A percentile compares a stretch with the other conserved stretches of the same genome.
Conservation (phyloP, 2,797 vertebrate genomes). For the Neostethus bicornis region DNA sequence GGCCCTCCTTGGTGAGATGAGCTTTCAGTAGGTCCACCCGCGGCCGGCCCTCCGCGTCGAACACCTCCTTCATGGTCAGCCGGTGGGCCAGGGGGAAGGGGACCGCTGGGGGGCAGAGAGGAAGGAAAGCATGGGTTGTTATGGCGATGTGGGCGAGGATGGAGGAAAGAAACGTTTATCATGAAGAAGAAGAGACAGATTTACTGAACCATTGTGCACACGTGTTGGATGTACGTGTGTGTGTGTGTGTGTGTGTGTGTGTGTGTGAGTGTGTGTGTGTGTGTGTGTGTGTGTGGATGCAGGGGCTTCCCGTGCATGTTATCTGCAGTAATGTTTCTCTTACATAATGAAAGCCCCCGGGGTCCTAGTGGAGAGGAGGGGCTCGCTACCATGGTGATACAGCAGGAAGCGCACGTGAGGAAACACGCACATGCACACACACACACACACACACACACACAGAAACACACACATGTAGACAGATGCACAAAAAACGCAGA, state of each 20-base stretch:
- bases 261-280: no score
- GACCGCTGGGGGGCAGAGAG: slow-evolving; percentile 68
- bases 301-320: slow-evolving; percentile 30
- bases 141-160: slow-evolving; percentile 10
- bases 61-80: slow-evolving; percentile 86
- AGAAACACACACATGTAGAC: slow-evolving; percentile 7
- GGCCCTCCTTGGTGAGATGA: slow-evolving; percentile 86
- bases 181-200: slow-evolving; percentile 35
- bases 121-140: not conserved
- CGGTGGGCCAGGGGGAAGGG: slow-evolving; percentile 87
- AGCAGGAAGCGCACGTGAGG: slow-evolving; percentile 73
- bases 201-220: no score
- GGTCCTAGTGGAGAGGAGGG: slow-evolving; percentile 64
- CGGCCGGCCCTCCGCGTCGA: slow-evolving; percentile 84
- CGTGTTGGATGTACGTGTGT: no score
- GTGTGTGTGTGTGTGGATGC: no score
- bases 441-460: slow-evolving; percentile 19
- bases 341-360: slow-evolving; percentile 79
- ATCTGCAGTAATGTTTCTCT: slow-evolving; percentile 76
- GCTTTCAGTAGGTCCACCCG: slow-evolving; percentile 85
- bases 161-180: slow-evolving; percentile 20
- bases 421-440: slow-evolving; percentile 35
- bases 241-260: no score
- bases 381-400: slow-evolving; percentile 69
- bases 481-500: no score